Conservation (phyloP, 1,140 invertebrate species). For the Sminthurinus signatus region DNA sequence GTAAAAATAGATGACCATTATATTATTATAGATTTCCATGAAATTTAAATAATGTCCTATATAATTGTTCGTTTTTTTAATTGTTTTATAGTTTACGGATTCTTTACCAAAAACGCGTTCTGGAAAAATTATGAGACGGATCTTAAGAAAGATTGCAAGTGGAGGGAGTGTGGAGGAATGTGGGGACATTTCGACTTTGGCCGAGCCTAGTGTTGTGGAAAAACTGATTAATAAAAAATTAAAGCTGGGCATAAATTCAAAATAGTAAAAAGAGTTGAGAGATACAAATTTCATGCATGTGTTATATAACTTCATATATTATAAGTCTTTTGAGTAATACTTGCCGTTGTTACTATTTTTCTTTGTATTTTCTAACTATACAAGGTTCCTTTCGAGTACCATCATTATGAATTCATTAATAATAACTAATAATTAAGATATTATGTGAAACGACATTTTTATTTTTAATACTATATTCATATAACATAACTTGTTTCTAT, state of each 20-base stretch:
- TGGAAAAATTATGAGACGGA: slow-evolving; percentile 60
- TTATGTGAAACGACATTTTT: too few relatives aligned
- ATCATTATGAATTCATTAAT: too few relatives aligned
- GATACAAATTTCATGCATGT: too few relatives aligned
- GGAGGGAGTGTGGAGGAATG: slow-evolving; percentile 49
- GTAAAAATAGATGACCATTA: background rate
- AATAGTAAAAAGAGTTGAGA: too few relatives aligned
- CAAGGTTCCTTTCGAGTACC: too few relatives aligned
- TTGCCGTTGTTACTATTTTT: too few relatives aligned
- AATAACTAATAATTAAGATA: too few relatives aligned
- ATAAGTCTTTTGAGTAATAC: too few relatives aligned
- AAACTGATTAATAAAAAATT: slow-evolving; percentile 19
- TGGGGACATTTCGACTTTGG: slow-evolving; percentile 54
- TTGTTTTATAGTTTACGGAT: slow-evolving; percentile 10
- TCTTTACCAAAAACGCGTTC: slow-evolving; percentile 46
- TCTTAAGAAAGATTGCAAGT: slow-evolving; percentile 56
- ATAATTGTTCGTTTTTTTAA: background rate
- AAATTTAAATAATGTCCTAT: background rate
- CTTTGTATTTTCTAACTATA: too few relatives aligned
- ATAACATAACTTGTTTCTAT: too few relatives aligned
- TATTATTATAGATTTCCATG: background rate
- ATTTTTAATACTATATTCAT: too few relatives aligned
- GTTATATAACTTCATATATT: too few relatives aligned
- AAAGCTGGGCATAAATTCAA: background rate
- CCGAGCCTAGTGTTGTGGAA: slow-evolving; percentile 40